Evolutionary conservation across 2,797 vertebrate genomes (phyloP), one percentile per base, ranked within the genome.

Genomic region (Poeciliopsis turneri): DNA sequence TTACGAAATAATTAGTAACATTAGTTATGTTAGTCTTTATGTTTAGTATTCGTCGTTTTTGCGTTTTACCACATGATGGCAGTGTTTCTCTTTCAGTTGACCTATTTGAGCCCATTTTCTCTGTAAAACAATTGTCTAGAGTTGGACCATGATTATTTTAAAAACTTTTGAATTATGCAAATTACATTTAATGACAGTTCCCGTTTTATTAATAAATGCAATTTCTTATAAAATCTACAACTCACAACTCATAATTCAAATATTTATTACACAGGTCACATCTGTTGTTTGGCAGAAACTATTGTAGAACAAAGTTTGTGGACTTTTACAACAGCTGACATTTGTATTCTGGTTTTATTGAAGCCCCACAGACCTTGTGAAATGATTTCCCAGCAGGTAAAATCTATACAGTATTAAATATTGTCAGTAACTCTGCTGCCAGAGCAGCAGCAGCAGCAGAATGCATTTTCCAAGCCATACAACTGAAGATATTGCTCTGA

Each of bases 341-440:
- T 81, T 81, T 85, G 76, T 79, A 68, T 74, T 76, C 23, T 30
- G 36, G 64, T 81, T 78, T 80, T 66, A 85, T 78, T 88, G 70
- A 77, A 66, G 57, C 68, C 78, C 55, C 0, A 23, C 10, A 78
- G 76, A 81, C 30, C 64, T 46, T 74, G 66, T 55, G 57, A 77
- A 75, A 68, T 89, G 84, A 94, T 92, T 92, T 92, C 91, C 90
- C 86, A 77, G 84, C 76, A 89, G 90, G 82, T 87, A 88, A 39
- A 72, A 78, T 81, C 71, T 74, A 77, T 84, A 87, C 78, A 84
- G 79, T 89, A 92, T 89, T 81, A 87, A 86, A 90, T 80, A 86
- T 79, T 45, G 55, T 86, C 69, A 78, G 78, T 46, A 79, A 82
- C 49, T 69, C 59, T 9, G 57, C 72, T 74, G 68, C 71, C 84